These are phyloP conservation scores for Hypercompe scribonia DNA, from an alignment of 2,888 invertebrate species.

Conservation along the genomic window DNA sequence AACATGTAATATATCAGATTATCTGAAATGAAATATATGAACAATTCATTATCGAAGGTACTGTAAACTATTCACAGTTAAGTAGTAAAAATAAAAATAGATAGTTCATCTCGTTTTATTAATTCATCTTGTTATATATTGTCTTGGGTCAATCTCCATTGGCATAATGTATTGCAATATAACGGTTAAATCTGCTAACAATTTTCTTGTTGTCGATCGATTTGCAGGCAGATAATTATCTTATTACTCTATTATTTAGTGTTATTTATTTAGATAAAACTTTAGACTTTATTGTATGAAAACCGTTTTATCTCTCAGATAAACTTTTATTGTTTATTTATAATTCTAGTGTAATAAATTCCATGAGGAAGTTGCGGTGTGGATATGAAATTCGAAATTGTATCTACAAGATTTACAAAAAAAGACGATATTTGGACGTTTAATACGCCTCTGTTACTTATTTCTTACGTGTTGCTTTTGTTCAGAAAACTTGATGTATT, in stretches of 20 bases:
- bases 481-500: too few relatives aligned
- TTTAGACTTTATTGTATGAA: background rate
- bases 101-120: slow-evolving; percentile 22
- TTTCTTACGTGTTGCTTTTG: too few relatives aligned
- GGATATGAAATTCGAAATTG: too few relatives aligned
- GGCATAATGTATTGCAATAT: slow-evolving; percentile 30
- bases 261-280: background rate
- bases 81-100: slow-evolving; percentile 17
- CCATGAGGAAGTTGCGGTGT: too few relatives aligned
- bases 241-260: background rate
- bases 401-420: too few relatives aligned
- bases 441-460: too few relatives aligned
- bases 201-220: background rate
- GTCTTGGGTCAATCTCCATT: slow-evolving; percentile 22
- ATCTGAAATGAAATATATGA: background rate
- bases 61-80: slow-evolving; percentile 20
- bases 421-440: too few relatives aligned
- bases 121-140: slow-evolving; percentile 31
- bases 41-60: background rate
- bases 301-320: background rate
- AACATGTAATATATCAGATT: background rate
- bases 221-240: background rate
- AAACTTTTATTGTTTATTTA: background rate
- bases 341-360: background rate
- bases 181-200: slow-evolving; percentile 19